Base-by-base conservation (phyloP, 2,888 invertebrate genomes). In the Cryptocephalus moraei region DNA sequence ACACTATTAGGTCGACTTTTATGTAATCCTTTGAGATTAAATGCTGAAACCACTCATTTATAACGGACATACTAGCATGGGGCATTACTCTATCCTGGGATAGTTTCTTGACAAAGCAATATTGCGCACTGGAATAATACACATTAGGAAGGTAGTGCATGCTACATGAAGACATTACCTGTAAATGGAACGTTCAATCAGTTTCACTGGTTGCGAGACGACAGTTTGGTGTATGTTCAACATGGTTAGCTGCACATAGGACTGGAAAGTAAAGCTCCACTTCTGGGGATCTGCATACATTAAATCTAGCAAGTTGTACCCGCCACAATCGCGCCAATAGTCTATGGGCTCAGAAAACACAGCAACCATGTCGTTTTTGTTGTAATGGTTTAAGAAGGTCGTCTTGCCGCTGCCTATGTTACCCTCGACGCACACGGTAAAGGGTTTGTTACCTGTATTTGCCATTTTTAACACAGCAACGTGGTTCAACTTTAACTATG, bases 341-440 rank as follows among this genome's bases (percentile, higher is more conserved):
- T 90, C 82, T 2, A 91, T 85, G 4, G 91, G 91, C 66, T 92
- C 91, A 6, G 69, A 54, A 38, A 67, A 55, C 2, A 69, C 61
- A 47, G 80, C 79, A 31, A 88, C 79, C 58, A 86, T 82, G 42
- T 82, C 76, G 62, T 81, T 82, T 60, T 82, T 79, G 45, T 81
- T 76, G 65, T 91, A 91, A 72, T 88, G 81, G 62, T 87, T 82
- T 11, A 92, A 68, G 66, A 91, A 90, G 8, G 91, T 89, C 1
- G 91, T 91, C 73, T 92, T 92, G 1, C 91, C 91, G 64, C 89
- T 85, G 22, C 91, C 91, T 61, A 92, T 91, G 67, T 92, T 92
- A 31, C 91, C 91, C 66, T 92, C 91, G 33, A 92, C 84, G 38
- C 86, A 78, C 13, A 92, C 86, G 1, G 88, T 90, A 62, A 86